phyloP scores from a whole-genome alignment of 2,888 invertebrate genomes.

The Crocallis elinguaria region DNA sequence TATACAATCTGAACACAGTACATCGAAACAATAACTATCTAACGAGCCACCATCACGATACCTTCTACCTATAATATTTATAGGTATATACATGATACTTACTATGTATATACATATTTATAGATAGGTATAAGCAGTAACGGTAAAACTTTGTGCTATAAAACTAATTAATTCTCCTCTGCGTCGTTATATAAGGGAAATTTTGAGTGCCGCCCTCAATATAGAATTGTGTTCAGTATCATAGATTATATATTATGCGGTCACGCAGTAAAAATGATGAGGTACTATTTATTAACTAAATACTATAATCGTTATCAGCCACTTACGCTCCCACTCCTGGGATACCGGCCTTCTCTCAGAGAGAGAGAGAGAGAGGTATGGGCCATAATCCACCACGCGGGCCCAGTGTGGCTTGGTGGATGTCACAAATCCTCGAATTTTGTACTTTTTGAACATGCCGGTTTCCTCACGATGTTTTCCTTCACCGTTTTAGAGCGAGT shows the following conservation, averaged over 20 bases:
- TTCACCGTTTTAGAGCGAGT: too few relatives aligned
- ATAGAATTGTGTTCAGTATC: constrained; percentile 4
- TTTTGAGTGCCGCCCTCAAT: constrained; percentile 60
- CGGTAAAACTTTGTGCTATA: constrained; percentile 51
- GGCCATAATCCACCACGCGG: too few relatives aligned
- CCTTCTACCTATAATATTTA: constrained; percentile 20
- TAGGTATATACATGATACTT: constrained; percentile 4
- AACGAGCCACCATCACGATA: constrained; percentile 23
- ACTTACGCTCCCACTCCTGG: too few relatives aligned
- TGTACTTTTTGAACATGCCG: too few relatives aligned
- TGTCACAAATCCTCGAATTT: too few relatives aligned
- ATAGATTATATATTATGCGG: neutral
- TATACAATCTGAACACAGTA: constrained; percentile 1
- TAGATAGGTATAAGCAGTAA: constrained; percentile 29
- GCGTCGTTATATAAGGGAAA: constrained; percentile 54
- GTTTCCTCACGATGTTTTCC: too few relatives aligned
- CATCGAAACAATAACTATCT: constrained; percentile 2
- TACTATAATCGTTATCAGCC: too few relatives aligned
- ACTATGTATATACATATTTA: constrained; percentile 17
- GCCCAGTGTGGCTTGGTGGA: too few relatives aligned
- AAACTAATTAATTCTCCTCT: constrained; percentile 55
- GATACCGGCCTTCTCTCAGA: too few relatives aligned
- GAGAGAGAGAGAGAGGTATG: too few relatives aligned
- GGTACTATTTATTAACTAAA: too few relatives aligned
- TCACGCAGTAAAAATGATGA: too few relatives aligned